Conservation (phyloP, 2,888 invertebrate species). For the Metopia argyrocephala region DNA sequence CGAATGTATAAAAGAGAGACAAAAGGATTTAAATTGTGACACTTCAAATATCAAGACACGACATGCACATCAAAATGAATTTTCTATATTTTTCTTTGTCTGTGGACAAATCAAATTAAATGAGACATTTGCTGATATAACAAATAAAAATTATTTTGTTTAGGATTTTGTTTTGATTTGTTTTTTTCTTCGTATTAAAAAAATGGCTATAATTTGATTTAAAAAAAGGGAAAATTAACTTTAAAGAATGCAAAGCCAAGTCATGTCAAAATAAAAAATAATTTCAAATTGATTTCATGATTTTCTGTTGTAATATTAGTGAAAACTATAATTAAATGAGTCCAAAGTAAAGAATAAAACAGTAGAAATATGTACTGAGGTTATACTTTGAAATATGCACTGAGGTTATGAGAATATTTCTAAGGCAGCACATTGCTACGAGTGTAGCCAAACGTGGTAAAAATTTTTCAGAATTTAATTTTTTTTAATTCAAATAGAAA, state of each 20-base stretch:
- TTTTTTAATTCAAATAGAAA: too few species aligned
- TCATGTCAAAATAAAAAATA: neutral
- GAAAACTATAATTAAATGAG: too few species aligned
- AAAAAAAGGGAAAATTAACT: too few species aligned
- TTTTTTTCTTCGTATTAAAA: neutral
- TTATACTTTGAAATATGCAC: too few species aligned
- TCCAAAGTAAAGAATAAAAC: too few species aligned
- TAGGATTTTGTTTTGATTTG: neutral
- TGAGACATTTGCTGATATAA: constrained; percentile 31
- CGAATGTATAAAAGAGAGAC: neutral
- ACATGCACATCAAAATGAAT: constrained; percentile 18
- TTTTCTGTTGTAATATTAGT: too few species aligned
- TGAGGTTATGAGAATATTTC: too few species aligned
- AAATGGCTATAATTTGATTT: neutral
- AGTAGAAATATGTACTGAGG: too few species aligned
- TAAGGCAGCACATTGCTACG: too few species aligned
- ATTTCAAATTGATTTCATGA: neutral
- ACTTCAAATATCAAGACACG: constrained; percentile 33
- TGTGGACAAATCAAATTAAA: constrained; percentile 6
- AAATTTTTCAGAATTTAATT: too few species aligned
- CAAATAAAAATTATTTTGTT: neutral
- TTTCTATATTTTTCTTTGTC: neutral
- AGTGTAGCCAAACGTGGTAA: too few species aligned
- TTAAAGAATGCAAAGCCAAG: too few species aligned
- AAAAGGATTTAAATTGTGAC: constrained; percentile 35